These are phyloP conservation scores for Calliphora vicina DNA, from an alignment of 1,140 invertebrate genomes.

Conservation along the genomic window DNA sequence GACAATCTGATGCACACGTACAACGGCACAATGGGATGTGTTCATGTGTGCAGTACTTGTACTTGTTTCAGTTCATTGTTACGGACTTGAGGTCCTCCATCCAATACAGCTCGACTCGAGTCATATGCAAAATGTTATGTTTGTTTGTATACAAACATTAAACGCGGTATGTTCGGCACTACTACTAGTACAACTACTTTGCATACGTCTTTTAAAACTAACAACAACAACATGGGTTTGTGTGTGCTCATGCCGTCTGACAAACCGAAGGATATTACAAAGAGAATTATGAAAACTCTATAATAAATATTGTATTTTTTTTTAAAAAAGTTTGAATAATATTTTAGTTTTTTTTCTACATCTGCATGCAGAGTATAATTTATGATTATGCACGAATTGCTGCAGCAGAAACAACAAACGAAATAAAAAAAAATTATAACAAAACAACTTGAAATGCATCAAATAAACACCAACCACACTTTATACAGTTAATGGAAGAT, in stretches of 20 bases:
- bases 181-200: neutral
- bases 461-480: neutral
- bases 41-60: no score
- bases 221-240: neutral
- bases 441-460: neutral
- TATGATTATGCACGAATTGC: constrained; percentile 18
- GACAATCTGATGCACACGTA: no score
- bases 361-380: constrained; percentile 24
- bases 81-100: no score
- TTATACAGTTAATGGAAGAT: neutral
- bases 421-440: neutral
- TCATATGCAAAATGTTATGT: neutral
- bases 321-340: constrained; percentile 4
- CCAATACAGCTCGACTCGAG: neutral
- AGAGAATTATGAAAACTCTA: no score
- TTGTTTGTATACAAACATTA: neutral
- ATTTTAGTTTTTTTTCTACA: neutral
- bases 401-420: neutral
- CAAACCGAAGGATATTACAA: no score
- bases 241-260: neutral
- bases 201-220: neutral
- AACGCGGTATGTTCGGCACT: neutral
- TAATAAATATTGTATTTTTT: neutral
- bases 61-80: no score
- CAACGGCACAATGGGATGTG: no score